phyloP scores from a whole-genome alignment of 2,113 vertebrate genomes.

The Tyto alba region DNA sequence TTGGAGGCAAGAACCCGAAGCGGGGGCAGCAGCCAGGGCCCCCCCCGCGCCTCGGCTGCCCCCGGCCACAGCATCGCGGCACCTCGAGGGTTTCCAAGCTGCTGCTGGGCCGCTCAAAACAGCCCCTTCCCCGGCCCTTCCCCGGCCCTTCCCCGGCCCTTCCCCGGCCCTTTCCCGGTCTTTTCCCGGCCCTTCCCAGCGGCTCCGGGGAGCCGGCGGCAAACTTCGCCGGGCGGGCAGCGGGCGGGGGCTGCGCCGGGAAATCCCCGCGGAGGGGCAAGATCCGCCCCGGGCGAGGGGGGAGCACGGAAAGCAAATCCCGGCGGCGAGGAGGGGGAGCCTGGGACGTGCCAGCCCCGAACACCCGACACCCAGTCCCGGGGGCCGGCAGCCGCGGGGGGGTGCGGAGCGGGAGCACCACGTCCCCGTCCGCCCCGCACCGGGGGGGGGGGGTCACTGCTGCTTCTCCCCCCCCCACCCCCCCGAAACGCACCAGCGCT shows the following conservation, averaged over 20 bases:
- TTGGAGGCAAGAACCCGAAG: not conserved
- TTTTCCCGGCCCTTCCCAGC: not conserved
- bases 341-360: accelerated
- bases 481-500: not conserved
- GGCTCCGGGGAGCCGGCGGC: no score
- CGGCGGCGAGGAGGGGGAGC: not conserved
- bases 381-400: not conserved
- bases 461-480: no score
- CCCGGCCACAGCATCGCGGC: not conserved
- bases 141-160: not conserved
- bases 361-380: no score
- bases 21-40: no score
- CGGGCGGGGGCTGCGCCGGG: no score
- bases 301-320: not conserved
- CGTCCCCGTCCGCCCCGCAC: not conserved
- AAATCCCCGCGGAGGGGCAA: not conserved
- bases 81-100: not conserved
- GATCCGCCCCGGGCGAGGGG: no score
- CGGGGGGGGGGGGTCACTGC: not conserved
- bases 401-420: not conserved
- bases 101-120: not conserved
- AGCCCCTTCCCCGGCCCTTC: not conserved
- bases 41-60: no score
- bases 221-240: no score
- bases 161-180: not conserved